Base-by-base conservation (phyloP, 2,113 vertebrate species). In the Carlito syrichta region DNA sequence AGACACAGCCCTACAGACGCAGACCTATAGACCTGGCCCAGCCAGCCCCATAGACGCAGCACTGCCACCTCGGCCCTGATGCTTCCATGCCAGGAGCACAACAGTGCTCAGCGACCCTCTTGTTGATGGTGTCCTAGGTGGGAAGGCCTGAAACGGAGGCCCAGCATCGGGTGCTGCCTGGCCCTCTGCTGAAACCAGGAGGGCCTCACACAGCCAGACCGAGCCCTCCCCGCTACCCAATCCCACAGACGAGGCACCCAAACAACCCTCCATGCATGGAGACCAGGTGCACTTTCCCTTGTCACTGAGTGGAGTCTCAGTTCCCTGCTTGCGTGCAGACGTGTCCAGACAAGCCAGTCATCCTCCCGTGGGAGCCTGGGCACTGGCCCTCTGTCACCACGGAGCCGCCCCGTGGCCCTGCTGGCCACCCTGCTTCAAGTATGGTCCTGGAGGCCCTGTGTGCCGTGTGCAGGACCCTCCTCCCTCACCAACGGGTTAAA, bases 361-460 rank as follows among this genome's bases (percentile, higher is more conserved):
- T 35, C 63, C 66, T 38, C 6, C 66, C 4, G 8, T 20, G 35
- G 66, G n/a, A 69, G 5, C n/a, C 35, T 20, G 63, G 35, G 17
- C 63, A n/a, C 35, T 4, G 7, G 32, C 35, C 63, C n/a, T 35
- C 8, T 30, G 60, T 62, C 60, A 32, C 27, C 30, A 30, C 0
- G 2, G 22, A n/a, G n/a, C n/a, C n/a, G n/a, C n/a, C 62, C 62
- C 32, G 13, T n/a, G 38, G 66, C n/a, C 66, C 19, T 38, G 35
- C n/a, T 2, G n/a, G n/a, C 22, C 4, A 35, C 19, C 66, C 8
- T 62, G 10, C 19, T 8, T 9, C n/a, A 8, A 1, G 3, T n/a
- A n/a, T n/a, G 20, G 35, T 19, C 66, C 5, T 0, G 0, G n/a
- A 38, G 66, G 66, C 66, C 66, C 35, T 56, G 54, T 56, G 54